Evolutionary conservation across 2,113 vertebrate species (phyloP).

Genomic region (Canis aureus): DNA sequence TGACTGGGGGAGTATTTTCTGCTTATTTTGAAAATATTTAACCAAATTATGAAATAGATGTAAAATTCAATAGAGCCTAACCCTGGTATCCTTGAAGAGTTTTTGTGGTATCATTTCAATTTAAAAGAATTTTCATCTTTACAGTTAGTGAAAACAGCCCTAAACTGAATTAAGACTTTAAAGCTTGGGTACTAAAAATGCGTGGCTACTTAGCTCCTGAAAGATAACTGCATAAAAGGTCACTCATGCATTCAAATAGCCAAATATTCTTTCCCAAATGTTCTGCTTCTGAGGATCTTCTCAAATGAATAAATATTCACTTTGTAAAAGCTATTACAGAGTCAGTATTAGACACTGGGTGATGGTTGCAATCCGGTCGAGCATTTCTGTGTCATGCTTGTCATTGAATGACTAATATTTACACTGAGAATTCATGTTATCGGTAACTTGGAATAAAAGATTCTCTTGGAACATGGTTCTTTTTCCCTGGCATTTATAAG

Average conservation of each 20-base stretch:
- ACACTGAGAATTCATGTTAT: not conserved
- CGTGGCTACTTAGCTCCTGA: not conserved
- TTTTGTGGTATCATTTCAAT: conserved; percentile 16
- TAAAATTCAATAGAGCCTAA: not conserved
- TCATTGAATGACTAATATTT: not conserved
- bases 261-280: not conserved
- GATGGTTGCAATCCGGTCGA: not conserved
- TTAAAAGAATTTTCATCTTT: not conserved
- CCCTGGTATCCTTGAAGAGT: not conserved
- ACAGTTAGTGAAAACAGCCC: not conserved
- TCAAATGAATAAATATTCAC: not conserved
- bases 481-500: not conserved
- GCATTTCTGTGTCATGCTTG: not conserved
- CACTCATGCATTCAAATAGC: not conserved
- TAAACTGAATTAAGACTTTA: not conserved
- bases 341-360: not conserved
- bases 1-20: not conserved
- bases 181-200: not conserved
- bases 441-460: conserved; percentile 1
- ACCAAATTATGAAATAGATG: not conserved
- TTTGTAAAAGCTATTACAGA: not conserved
- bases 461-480: not conserved
- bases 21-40: conserved; percentile 22
- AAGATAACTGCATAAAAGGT: not conserved
- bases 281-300: not conserved